A percentile compares a stretch with the other conserved stretches of the same genome.
These are phyloP conservation scores for Drosophila affinis DNA, from an alignment of 2,888 invertebrate genomes.

Conservation along the genomic window DNA sequence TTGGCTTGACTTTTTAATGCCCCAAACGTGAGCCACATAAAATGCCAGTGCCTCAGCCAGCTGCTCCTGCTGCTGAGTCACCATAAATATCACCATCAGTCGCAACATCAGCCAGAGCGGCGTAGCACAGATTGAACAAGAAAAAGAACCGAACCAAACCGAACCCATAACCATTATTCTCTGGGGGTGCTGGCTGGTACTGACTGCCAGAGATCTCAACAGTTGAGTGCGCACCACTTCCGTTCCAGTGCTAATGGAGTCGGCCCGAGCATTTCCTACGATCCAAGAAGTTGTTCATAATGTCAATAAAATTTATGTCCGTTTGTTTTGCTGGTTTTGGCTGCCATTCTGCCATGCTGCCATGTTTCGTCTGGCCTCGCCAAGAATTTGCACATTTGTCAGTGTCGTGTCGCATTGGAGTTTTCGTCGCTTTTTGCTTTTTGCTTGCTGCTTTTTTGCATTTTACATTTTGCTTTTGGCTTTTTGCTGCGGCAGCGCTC, in stretches of 20 bases:
- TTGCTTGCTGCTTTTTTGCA: conserved; percentile 2
- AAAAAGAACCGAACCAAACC: conserved; percentile 14
- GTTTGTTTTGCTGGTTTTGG: conserved; percentile 46
- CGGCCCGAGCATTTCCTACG: conserved; percentile 56
- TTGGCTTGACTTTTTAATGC: conserved; percentile 49
- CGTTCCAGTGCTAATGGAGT: conserved; percentile 64
- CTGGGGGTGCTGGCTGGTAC: conserved; percentile 23
- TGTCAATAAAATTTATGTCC: conserved; percentile 78
- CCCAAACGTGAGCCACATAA: conserved; percentile 56
- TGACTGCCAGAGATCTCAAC: conserved; percentile 62
- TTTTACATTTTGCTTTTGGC: conserved; percentile 5
- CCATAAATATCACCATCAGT: conserved; percentile 1
- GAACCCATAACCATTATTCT: conserved; percentile 61
- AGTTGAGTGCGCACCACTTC: conserved; percentile 76
- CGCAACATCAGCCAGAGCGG: no score
- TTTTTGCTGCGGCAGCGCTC: conserved; percentile 3
- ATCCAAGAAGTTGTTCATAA: conserved; percentile 68
- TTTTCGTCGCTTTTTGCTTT: conserved; percentile 19
- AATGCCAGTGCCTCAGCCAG: conserved; percentile 22
- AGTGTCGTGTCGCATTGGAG: conserved; percentile 72
- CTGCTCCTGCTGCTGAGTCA: conserved; percentile 42
- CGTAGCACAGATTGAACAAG: conserved; percentile 21
- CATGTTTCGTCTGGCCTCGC: conserved; percentile 54
- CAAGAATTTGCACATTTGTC: conserved; percentile 72
- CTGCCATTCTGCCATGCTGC: neutral